Base-by-base conservation (phyloP, 37 sponge, comb jelly and placozoan genomes). In the Haliclona indistincta region DNA sequence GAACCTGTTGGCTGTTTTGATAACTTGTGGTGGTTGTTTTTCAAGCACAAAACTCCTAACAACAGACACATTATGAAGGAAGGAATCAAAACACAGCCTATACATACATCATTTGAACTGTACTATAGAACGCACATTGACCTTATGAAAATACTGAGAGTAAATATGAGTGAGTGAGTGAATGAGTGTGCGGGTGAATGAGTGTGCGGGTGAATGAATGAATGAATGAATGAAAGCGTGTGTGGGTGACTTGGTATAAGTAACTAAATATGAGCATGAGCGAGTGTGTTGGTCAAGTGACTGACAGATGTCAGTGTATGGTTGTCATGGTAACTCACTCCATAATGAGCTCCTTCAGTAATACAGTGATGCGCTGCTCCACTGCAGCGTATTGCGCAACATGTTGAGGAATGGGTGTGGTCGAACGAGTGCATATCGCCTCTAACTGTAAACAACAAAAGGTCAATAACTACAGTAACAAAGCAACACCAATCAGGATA, bases 11-110 rank as follows among this genome's bases (percentile, higher is more conserved):
- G 89, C 77, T 33, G 93, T 94, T 79, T 97, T 97, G 64, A 97
- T 76, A 8, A 97, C 99, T 79, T 97, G 99, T 7, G 99, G 99
- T 7, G 99, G 99, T 44, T 97, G 93, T 58, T 94, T 89, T 75
- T 97, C 99, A 15, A 97, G 56, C 47, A 97, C 86, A 77, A 97
- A 97, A 53, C 90, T 86, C 81, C 95, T 94, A 54, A 1, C 68
- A 33, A 67, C 17, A 44, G 42, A 85, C 13, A 56, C 29, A 61
- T 28, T 35, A 63, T 3, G 62, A 11, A 17, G 25, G 19, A 54
- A 5, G 4, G 6, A 28, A 43, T 76, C 42, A 65, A 20, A 74
- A 35, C n/a, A n/a, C n/a, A n/a, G n/a, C n/a, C n/a, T n/a, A n/a
- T n/a, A n/a, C n/a, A n/a, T n/a, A n/a, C n/a, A n/a, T n/a, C n/a